Base-by-base conservation (phyloP, 30 jellyfish, hydroid and myxozoan species). In the Haliclystus octoradiatus region DNA sequence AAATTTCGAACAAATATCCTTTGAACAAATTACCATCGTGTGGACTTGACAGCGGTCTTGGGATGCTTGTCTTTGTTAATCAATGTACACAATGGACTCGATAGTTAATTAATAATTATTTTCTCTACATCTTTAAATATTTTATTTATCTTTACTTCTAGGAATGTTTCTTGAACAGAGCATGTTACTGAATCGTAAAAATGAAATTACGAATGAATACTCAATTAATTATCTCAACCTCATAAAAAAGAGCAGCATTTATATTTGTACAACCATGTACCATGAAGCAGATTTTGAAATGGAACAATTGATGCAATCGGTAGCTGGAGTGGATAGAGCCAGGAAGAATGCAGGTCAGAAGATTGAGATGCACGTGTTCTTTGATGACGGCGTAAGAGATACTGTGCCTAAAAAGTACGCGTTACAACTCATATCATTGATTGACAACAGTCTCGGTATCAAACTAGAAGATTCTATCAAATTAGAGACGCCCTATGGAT, bases 211-310 rank as follows among this genome's bases (percentile, higher is more conserved):
- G 4, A 78, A 85, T 62, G 96, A 85, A 32, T 85, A 52, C 60
- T 85, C 52, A 50, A 94, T 85, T 26, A 78, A 73, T 63, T 85
- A 85, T 78, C 76, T 93, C 25, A 66, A 71, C 19, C 71, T 85
- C 28, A 92, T 85, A 0, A 79, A 85, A 62, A 76, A 78, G 50
- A 85, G 96, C 65, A 63, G 81, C 68, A 65, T 85, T 29, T 85
- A 85, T 75, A 85, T 85, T 34, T 85, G 96, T 75, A 85, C 96
- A 23, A 85, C 96, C 13, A 85, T 85, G 96, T 85, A 85, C 75
- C 96, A 85, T 81, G 96, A 85, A 62, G 96, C 93, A 22, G 93
- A 73, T 32, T 78, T 40, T 65, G 96, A 85, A 60, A 85, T 85
- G 96, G 92, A 85, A 66, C 96, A 85, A 60, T 81, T 85, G 3